These are phyloP conservation scores for Glossophaga mutica DNA, from an alignment of 2,797 vertebrate species.

Conservation along the genomic window DNA sequence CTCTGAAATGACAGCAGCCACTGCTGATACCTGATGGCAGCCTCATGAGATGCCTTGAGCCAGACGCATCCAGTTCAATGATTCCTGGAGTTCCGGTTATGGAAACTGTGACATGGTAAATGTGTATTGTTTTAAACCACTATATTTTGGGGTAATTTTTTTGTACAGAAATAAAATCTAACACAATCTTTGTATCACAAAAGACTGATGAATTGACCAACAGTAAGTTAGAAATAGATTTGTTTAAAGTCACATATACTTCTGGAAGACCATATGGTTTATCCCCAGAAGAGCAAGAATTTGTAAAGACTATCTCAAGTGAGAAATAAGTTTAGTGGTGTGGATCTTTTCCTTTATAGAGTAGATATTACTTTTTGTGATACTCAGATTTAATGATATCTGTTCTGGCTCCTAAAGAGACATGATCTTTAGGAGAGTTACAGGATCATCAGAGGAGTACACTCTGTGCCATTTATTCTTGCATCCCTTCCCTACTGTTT, in stretches of 20 bases:
- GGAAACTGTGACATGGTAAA: background rate
- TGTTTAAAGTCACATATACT: background rate
- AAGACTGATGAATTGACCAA: background rate
- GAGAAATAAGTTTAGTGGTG: background rate
- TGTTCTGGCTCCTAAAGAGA: background rate
- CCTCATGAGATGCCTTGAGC: background rate
- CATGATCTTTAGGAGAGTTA: background rate
- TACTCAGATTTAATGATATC: background rate
- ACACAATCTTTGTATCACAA: background rate
- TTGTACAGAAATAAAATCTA: conserved; percentile 14
- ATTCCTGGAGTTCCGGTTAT: background rate
- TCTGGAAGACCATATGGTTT: background rate
- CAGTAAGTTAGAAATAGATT: background rate
- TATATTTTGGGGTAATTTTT: background rate
- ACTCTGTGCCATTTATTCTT: background rate
- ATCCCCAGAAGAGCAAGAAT: background rate
- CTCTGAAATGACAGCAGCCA: background rate
- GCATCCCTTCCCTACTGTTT: background rate
- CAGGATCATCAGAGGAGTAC: background rate
- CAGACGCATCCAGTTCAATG: background rate
- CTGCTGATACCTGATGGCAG: background rate
- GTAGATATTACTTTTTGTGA: background rate
- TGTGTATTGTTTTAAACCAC: background rate
- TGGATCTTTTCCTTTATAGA: background rate
- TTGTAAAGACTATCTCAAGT: conserved; percentile 6